Evolutionary conservation across 2,113 vertebrate genomes (phyloP), one percentile per base, ranked within the genome.

Genomic region (Ceyx melanurus): DNA sequence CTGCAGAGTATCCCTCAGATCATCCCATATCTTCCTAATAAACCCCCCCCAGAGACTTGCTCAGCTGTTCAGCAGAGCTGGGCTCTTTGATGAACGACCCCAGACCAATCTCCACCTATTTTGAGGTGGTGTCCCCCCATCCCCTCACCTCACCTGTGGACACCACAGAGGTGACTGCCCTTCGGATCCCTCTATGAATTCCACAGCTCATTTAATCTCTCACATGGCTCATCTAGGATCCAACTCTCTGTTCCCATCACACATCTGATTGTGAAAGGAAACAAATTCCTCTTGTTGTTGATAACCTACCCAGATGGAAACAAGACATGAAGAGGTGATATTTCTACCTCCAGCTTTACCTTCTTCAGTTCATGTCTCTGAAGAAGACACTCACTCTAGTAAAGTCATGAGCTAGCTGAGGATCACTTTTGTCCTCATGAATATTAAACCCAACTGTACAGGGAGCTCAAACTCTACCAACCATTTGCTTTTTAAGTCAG

Each of bases 361-460:
- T 54, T 71, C 67, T 88, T 43, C 31, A 51, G 31, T 54, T 86
- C n/a, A 74, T 11, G 25, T 53, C 28, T 22, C 19, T 64, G 37
- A 37, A 37, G 37, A 37, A 37, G 37, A 37, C 37, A 37, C 28
- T 22, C 19, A 37, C 28, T 22, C 19, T 64, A 46, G 77, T 75
- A 86, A 78, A 68, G 77, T 61, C 89, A 84, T 10, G 19, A 78
- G 48, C 73, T 86, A 94, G 43, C 86, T 84, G 91, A 92, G 61
- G 66, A 84, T 82, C 45, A 53, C 28, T 93, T 82, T 87, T 84
- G 81, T 45, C 48, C 74, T 94, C 74, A 64, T 10, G 16, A 35
- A n/a, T 87, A 65, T 79, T 72, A 87, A 87, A 79, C 18, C 2
- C 81, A 75, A 51, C 33, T 53, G 43, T 40, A 84, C 43, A 76